Evolutionary conservation across 2,113 vertebrate species (phyloP), one percentile per base, ranked within the genome.

Genomic region (Carettochelys insculpta): DNA sequence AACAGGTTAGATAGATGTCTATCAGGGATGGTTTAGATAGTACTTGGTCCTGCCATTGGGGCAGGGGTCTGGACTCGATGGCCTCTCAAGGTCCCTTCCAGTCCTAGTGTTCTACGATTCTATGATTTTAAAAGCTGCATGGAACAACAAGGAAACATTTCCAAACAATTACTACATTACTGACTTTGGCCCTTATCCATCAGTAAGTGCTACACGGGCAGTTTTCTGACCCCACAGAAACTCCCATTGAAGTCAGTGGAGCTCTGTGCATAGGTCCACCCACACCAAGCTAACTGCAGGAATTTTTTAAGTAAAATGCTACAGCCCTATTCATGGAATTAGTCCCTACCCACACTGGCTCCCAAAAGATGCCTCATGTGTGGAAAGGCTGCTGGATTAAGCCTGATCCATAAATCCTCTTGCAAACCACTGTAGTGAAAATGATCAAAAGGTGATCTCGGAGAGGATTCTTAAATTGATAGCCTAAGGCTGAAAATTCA

Each of bases 361-460:
- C 77, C 84, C 80, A 3, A 2, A 51, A 5, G 45, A 86, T 43
- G 52, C 54, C 8, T 71, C 2, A n/a, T 10, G 17, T 11, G 27
- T 20, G 8, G 38, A 25, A 10, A 19, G 17, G 17, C 61, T 38
- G 19, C 3, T 51, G 87, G 86, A 78, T 17, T 3, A 75, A 52
- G 20, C 27, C 29, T 48, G 9, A 80, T 48, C 41, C 86, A 89
- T 79, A 83, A 80, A 84, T 83, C 9, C 84, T 87, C 14, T 17
- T 90, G 91, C 56, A 65, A 8, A 79, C 45, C 3, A 5, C 77
- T 73, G 50, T 16, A 77, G 34, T 10, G 68, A 76, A 54, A 48
- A 0, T 0, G 12, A 86, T 65, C 78, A 47, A 9, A 0, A 1
- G 41, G 1, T 0, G 8, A 58, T 43, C 53, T 76, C 48, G 89